Evolutionary conservation across 2,797 vertebrate species (phyloP).

Genomic region (Toxotes lorentzi): DNA sequence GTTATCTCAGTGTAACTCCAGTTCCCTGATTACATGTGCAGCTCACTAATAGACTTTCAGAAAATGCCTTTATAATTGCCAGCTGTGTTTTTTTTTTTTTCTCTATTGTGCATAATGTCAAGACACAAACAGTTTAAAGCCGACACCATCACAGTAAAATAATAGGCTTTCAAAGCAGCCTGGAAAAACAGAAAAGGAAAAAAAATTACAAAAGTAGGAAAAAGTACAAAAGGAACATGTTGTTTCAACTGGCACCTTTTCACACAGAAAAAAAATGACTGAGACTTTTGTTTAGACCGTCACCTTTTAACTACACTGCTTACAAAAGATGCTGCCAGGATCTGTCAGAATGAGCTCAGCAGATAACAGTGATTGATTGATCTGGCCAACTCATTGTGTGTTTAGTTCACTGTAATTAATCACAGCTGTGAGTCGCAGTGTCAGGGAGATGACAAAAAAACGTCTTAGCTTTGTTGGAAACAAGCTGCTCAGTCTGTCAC

Average conservation of each 20-base stretch:
- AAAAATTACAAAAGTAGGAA: background rate
- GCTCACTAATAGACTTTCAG: conserved; percentile 11
- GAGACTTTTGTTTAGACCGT: conserved; percentile 36
- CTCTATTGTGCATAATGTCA: conserved; percentile 28
- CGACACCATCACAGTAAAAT: conserved; percentile 27
- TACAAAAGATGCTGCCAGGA: conserved; percentile 47
- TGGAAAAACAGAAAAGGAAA: conserved; percentile 10
- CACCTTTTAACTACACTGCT: conserved; percentile 36
- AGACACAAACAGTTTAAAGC: conserved; percentile 30
- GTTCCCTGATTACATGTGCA: background rate
- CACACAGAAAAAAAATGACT: conserved; percentile 12
- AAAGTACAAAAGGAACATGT: conserved; percentile 18
- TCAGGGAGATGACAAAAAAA: background rate
- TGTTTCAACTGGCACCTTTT: conserved; percentile 10
- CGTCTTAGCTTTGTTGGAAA: background rate
- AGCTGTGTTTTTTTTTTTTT: conserved; percentile 9
- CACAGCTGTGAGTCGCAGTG: background rate
- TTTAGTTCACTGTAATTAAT: conserved; percentile 21
- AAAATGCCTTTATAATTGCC: conserved; percentile 30
- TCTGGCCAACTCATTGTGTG: background rate
- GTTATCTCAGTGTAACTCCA: background rate
- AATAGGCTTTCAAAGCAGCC: conserved; percentile 25
- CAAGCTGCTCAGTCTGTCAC: background rate
- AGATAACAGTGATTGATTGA: conserved; percentile 39
- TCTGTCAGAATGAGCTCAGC: conserved; percentile 23